Evolutionary conservation across 2,797 vertebrate genomes (phyloP), one percentile per base, ranked within the genome.

Genomic region (Sardinella longiceps): DNA sequence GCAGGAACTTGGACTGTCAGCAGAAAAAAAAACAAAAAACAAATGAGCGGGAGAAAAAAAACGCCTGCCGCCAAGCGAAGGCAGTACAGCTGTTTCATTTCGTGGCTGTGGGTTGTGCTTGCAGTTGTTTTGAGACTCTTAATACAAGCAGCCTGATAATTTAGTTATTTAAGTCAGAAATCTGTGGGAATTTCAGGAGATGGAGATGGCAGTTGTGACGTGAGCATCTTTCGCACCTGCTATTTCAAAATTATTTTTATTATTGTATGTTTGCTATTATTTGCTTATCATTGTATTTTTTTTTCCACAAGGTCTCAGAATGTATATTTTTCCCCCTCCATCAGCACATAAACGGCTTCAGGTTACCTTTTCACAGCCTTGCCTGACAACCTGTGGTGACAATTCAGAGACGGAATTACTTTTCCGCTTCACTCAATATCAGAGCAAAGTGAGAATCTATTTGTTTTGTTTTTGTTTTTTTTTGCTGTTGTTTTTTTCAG

Each of bases 1-100:
- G 85, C 63, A 87, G 86, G 86, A 94, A 97, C 95, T 88, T 90
- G 85, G 89, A 82, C 89, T 89, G 95, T 97, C 96, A 97, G 96
- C 97, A 95, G 92, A 95, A 96, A 89, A 85, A 11, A 83, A 81
- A 46, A 74, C 1, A 33, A 70, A 81, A 90, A 80, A 66, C 10
- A 30, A 14, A 11, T 30, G 60, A 63, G 56, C n/a, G 39, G 15
- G 33, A 15, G 11, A 5, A 70, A 30, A 37, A 37, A 30, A 33
- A 3, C 10, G 25, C 3, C 7, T 18, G 30, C 14, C 45, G 85
- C 84, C 83, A 85, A 91, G 92, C 91, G 94, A 80, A 89, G 89
- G 92, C 94, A 87, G 93, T 92, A 92, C 86, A 91, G 91, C 86
- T 80, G 70, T 77, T 77, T 15, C 37, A 43, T 9, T 43, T 39